Evolutionary conservation across 1,140 invertebrate species (phyloP), one percentile per base, ranked within the genome.

Genomic region (Asbolus verrucosus): DNA sequence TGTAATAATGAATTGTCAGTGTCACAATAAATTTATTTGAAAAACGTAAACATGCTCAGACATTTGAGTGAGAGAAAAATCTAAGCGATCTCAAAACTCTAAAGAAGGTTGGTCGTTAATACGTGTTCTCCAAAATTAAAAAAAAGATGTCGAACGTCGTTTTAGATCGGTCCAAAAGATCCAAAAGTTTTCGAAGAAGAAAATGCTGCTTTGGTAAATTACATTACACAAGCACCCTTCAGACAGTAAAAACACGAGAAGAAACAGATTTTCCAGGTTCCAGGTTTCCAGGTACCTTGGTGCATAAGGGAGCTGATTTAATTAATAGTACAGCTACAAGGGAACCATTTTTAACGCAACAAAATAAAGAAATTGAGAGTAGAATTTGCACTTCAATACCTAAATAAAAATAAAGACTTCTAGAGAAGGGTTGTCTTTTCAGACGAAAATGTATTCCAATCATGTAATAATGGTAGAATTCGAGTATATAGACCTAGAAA

Each of bases 201-300:
- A 36, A n/a, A 11, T 36, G 11, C 5, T 36, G 33, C 33, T n/a
- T n/a, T 36, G 11, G 11, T 36, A n/a, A 11, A 36, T 5, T 36
- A n/a, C 11, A 2, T 36, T n/a, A 8, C 5, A 11, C 33, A 36
- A 3, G 11, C 5, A 6, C 33, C 33, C 2, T 36, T 36, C 11
- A 11, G 27, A 8, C 11, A 8, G 6, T 36, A n/a, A 36, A 36
- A 36, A n/a, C 33, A 2, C 6, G 33, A 36, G 33, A 36, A 36
- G 33, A 36, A 36, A 36, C 33, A 36, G 5, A 36, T n/a, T 36
- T 36, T 36, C 33, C 33, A 11, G 33, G 33, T 6, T 36, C 33
- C n/a, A n/a, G n/a, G n/a, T n/a, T n/a, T n/a, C n/a, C n/a, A n/a
- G n/a, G n/a, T n/a, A n/a, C n/a, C n/a, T n/a, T n/a, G n/a, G n/a